Conservation (phyloP, 2,888 invertebrate species). For the Idaea aversata region DNA sequence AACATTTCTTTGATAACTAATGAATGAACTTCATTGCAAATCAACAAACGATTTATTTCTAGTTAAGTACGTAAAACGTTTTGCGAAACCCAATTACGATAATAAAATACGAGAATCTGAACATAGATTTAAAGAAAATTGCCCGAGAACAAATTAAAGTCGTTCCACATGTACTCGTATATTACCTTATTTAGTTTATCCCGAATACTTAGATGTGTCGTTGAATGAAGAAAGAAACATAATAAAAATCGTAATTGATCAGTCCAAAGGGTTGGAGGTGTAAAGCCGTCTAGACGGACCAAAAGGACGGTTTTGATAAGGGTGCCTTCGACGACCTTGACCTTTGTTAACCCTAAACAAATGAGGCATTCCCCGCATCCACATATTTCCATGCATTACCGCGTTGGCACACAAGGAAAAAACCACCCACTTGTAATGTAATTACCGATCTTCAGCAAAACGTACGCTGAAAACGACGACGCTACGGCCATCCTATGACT, state of each 20-base stretch:
- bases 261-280: conserved; percentile 73
- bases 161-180: too few relatives aligned
- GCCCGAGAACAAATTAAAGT: too few relatives aligned
- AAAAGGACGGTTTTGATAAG: conserved; percentile 74
- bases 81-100: too few relatives aligned
- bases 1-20: too few relatives aligned
- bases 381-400: conserved; percentile 38
- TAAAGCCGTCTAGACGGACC: conserved; percentile 76
- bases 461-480: not conserved
- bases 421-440: conserved; percentile 9
- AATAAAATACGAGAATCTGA: too few relatives aligned
- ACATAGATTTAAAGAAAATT: too few relatives aligned
- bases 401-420: conserved; percentile 18
- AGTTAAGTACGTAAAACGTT: too few relatives aligned
- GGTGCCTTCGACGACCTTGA: conserved; percentile 75
- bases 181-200: not conserved
- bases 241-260: conserved; percentile 61
- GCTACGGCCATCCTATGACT: not conserved
- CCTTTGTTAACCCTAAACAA: conserved; percentile 74
- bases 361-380: conserved; percentile 58
- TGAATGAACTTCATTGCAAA: too few relatives aligned
- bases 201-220: not conserved
- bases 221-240: conserved; percentile 29
- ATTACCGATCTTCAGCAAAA: not conserved
- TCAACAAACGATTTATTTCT: too few relatives aligned